Conservation (phyloP, 1,140 invertebrate genomes). For the Trachymyrmex septentrionalis region DNA sequence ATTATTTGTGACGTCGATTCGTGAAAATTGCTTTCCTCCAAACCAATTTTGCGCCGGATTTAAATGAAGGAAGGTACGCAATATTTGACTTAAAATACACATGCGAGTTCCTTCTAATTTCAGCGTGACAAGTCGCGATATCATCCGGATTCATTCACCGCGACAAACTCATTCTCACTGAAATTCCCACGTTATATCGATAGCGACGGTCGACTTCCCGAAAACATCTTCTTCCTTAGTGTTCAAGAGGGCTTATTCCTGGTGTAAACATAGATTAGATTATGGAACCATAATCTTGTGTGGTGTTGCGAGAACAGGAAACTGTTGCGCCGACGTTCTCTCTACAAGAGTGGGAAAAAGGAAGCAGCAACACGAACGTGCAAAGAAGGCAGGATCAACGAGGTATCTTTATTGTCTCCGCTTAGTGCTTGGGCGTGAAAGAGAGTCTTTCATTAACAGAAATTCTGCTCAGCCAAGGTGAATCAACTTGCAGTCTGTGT, state of each 20-base stretch:
- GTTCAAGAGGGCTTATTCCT: constrained; percentile 1
- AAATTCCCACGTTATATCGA: constrained; percentile 53
- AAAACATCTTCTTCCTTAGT: constrained; percentile 64
- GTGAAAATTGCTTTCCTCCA: constrained; percentile 35
- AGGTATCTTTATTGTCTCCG: constrained; percentile 79
- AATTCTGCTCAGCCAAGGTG: constrained; percentile 70
- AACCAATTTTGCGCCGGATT: constrained; percentile 13
- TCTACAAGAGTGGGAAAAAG: constrained; percentile 26
- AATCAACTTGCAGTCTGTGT: constrained; percentile 79
- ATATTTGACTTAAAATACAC: constrained; percentile 22
- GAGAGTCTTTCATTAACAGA: constrained; percentile 81
- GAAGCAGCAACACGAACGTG: constrained; percentile 45
- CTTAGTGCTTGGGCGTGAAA: constrained; percentile 75
- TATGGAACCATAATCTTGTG: constrained; percentile 50
- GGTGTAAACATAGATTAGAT: constrained; percentile 77
- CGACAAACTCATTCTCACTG: constrained; percentile 44
- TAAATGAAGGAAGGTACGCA: background rate
- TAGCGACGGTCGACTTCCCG: constrained; percentile 31
- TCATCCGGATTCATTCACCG: constrained; percentile 31
- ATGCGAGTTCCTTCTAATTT: background rate
- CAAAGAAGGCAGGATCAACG: constrained; percentile 54
- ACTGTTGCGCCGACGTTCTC: constrained; percentile 61
- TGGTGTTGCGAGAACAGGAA: constrained; percentile 71
- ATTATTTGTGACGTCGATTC: constrained; percentile 47
- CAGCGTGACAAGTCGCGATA: background rate